Percentiles rank a stretch among this genome's conserved stretches.
These are phyloP conservation scores for Drosophila cardini DNA, from an alignment of 1,140 invertebrate genomes.

Conservation along the genomic window DNA sequence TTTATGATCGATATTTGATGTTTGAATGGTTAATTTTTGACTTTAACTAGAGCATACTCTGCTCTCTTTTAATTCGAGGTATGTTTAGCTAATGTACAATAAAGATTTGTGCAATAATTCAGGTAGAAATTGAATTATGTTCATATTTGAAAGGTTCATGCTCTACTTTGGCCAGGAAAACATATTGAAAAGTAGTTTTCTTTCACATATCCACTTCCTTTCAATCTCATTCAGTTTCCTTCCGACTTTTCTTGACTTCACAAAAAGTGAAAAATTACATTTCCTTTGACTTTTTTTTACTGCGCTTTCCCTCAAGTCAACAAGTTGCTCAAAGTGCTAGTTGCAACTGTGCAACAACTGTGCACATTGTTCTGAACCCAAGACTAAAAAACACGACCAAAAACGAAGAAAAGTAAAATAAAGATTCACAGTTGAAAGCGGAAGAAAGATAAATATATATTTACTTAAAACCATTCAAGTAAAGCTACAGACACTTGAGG, in stretches of 20 bases:
- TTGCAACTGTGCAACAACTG: slow-evolving; percentile 41
- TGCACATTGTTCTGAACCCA: slow-evolving; percentile 59
- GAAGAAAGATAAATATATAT: slow-evolving; percentile 57
- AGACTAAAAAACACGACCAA: slow-evolving; percentile 8
- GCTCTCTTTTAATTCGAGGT: slow-evolving; percentile 51
- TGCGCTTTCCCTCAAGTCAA: slow-evolving; percentile 58
- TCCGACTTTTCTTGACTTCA: slow-evolving; percentile 1
- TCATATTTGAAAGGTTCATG: background rate
- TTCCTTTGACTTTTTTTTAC: slow-evolving; percentile 72
- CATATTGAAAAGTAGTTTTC: background rate
- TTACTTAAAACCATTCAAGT: slow-evolving; percentile 64
- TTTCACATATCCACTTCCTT: background rate
- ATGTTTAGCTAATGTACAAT: slow-evolving; percentile 27
- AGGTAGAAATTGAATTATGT: slow-evolving; percentile 8
- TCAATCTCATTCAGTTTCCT: background rate
- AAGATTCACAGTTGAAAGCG: background rate
- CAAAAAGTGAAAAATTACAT: slow-evolving; percentile 75
- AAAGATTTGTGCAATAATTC: background rate
- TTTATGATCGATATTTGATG: slow-evolving; percentile 70
- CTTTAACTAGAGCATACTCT: background rate
- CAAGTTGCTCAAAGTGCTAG: slow-evolving; percentile 73
- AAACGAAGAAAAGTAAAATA: background rate
- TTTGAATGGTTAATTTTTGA: slow-evolving; percentile 9
- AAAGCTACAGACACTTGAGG: slow-evolving; percentile 55
- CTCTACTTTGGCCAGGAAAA: background rate